Conservation (phyloP, 2,797 vertebrate species). For the Echeneis naucrates region DNA sequence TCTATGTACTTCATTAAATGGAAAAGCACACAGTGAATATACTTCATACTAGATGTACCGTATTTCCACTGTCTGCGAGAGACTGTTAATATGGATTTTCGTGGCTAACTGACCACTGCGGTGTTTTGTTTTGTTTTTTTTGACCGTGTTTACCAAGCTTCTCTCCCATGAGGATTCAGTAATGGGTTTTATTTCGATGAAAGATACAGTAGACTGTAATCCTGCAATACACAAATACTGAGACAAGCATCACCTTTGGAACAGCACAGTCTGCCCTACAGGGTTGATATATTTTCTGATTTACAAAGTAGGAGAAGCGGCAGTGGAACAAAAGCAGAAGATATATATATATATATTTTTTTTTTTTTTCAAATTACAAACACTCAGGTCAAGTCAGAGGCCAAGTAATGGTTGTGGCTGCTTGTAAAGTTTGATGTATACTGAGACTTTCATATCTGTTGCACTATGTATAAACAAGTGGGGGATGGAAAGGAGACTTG, state of each 20-base stretch:
- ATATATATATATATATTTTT: no score
- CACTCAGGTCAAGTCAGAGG: conserved; percentile 4
- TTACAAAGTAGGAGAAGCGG: conserved; percentile 20
- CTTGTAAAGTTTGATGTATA: conserved; percentile 41
- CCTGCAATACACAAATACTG: neutral
- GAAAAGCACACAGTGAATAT: conserved; percentile 15
- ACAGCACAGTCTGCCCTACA: conserved; percentile 23
- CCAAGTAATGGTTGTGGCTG: neutral
- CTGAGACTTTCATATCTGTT: conserved; percentile 36
- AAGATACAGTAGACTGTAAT: conserved; percentile 35
- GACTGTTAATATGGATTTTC: conserved; percentile 27
- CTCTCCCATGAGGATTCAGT: conserved; percentile 10
- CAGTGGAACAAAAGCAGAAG: conserved; percentile 16
- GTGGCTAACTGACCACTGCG: neutral
- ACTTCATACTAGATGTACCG: conserved; percentile 9
- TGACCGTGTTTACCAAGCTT: neutral
- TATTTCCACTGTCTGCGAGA: conserved; percentile 7
- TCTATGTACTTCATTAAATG: conserved; percentile 40
- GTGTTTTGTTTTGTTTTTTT: no score
- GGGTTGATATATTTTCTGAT: conserved; percentile 40
- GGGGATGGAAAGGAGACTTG: neutral
- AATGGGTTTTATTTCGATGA: conserved; percentile 49
- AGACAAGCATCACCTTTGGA: neutral
- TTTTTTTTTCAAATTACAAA: neutral
- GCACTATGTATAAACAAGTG: conserved; percentile 6